phyloP scores from a whole-genome alignment of 1,140 invertebrate genomes.

The Tetraneura akinire region DNA sequence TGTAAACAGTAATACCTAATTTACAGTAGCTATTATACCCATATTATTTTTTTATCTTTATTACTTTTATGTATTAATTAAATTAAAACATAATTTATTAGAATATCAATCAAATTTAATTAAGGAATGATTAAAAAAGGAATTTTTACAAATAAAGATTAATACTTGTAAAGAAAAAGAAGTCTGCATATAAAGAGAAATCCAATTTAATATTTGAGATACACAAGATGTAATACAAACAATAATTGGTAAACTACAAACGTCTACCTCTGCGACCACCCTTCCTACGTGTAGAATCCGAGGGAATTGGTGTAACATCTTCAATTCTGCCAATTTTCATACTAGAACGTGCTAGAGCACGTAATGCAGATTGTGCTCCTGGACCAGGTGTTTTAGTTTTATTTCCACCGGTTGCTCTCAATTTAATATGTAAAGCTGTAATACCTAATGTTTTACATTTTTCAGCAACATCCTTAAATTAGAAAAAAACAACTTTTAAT shows the following conservation, averaged over 20 bases:
- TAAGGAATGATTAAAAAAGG: not conserved
- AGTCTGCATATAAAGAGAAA: constrained; percentile 8
- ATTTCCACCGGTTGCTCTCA: constrained; percentile 97
- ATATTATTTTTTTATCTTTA: too few relatives aligned
- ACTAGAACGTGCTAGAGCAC: constrained; percentile 95
- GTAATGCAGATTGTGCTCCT: constrained; percentile 95
- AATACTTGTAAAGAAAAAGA: constrained; percentile 7
- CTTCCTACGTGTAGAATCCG: constrained; percentile 98
- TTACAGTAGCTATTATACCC: too few relatives aligned
- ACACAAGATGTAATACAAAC: constrained; percentile 27
- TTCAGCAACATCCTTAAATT: constrained; percentile 91
- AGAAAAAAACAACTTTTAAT: too few relatives aligned
- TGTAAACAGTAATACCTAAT: too few relatives aligned
- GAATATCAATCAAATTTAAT: too few relatives aligned
- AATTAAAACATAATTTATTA: too few relatives aligned
- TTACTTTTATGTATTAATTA: too few relatives aligned
- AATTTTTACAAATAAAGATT: not conserved
- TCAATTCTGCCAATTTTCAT: constrained; percentile 99
- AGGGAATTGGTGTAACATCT: constrained; percentile 99
- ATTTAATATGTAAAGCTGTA: constrained; percentile 96
- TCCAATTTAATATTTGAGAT: constrained; percentile 38
- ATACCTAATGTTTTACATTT: constrained; percentile 96
- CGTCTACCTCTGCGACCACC: constrained; percentile 98
- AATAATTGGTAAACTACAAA: constrained; percentile 69
- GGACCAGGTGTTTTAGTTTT: constrained; percentile 98